Conservation (phyloP, 2,797 vertebrate species). For the Epinephelus malabaricus region DNA sequence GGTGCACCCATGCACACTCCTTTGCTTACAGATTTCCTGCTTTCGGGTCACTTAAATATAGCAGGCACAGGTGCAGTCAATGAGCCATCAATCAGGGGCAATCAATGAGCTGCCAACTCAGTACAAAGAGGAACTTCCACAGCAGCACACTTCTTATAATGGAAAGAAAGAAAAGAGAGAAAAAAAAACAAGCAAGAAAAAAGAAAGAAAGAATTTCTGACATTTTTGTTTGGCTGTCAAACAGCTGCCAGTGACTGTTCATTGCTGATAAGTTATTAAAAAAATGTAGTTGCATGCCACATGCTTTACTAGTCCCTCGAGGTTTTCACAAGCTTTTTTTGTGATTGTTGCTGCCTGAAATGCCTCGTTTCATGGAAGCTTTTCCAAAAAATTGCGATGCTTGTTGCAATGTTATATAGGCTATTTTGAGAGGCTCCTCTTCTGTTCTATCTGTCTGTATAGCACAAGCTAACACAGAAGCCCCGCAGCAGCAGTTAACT, state of each 20-base stretch:
- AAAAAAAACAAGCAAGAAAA: neutral
- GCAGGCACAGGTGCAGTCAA: neutral
- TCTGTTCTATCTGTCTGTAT: no score
- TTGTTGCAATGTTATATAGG: no score
- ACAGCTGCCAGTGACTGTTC: neutral
- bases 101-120: neutral
- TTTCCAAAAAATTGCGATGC: no score
- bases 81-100: constrained; percentile 1
- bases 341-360: no score
- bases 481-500: no score
- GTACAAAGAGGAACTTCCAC: neutral
- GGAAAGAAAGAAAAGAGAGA: neutral
- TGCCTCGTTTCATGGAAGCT: no score
- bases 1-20: neutral
- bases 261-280: neutral
- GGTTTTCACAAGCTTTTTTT: no score
- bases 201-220: neutral
- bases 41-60: neutral
- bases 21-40: neutral
- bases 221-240: neutral
- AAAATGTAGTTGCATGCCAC: neutral
- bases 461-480: no score
- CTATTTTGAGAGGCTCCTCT: no score
- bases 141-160: neutral
- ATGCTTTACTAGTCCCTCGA: no score